These are phyloP conservation scores for Pteromalus puparum DNA, from an alignment of 1,140 invertebrate genomes.

Conservation along the genomic window DNA sequence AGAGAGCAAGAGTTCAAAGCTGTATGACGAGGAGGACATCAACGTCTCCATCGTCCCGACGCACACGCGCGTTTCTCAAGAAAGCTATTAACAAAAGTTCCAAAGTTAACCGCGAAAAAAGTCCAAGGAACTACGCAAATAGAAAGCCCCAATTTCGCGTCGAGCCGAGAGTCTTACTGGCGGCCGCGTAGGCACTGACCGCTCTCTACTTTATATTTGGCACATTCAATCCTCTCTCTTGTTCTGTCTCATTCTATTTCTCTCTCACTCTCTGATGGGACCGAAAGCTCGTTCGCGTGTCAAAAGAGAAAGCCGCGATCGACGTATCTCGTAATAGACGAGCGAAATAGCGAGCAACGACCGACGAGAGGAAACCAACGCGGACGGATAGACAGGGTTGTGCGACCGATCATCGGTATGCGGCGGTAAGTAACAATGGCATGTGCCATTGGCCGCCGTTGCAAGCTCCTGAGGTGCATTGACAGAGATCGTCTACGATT, in stretches of 20 bases:
- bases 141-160: constrained; percentile 39
- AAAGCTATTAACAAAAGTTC: constrained; percentile 9
- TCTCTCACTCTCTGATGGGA: background rate
- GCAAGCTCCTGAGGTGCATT: background rate
- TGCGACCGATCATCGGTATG: constrained; percentile 1
- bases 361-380: background rate
- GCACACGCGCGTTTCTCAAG: background rate
- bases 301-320: background rate
- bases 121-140: constrained; percentile 42
- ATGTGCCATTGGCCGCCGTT: constrained; percentile 27
- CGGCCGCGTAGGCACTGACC: constrained; percentile 32
- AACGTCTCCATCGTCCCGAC: background rate
- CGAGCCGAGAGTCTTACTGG: background rate
- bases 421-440: background rate
- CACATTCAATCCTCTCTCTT: background rate
- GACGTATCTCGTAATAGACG: background rate
- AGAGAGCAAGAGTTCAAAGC: background rate
- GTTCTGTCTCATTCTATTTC: background rate
- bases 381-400: background rate
- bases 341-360: constrained; percentile 9
- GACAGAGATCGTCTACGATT: background rate
- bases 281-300: background rate
- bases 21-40: background rate
- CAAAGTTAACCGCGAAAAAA: constrained; percentile 27
- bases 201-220: constrained; percentile 33